A percentile compares a stretch with the other conserved stretches of the same genome.
These are phyloP conservation scores for Tachycineta bicolor DNA, from an alignment of 2,113 vertebrate species.

Conservation along the genomic window DNA sequence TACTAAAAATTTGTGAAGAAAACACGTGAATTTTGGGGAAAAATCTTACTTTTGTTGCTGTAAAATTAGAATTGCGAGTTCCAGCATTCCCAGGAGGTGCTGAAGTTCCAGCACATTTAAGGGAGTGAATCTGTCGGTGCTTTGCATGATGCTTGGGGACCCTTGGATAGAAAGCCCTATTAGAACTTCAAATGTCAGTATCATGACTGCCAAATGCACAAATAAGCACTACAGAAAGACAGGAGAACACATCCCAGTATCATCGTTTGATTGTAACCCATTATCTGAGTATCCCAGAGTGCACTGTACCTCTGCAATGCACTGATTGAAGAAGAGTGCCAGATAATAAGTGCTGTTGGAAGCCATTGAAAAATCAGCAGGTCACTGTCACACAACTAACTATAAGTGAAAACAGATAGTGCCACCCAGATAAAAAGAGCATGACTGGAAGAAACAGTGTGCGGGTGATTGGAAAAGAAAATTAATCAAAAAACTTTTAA, in stretches of 20 bases:
- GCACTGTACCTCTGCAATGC: not conserved
- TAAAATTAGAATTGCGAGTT: not conserved
- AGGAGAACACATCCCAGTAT: not conserved
- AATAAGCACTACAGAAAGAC: not conserved
- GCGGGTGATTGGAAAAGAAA: not conserved
- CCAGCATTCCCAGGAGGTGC: not conserved
- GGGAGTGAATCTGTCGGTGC: not conserved
- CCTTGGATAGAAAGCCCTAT: not conserved
- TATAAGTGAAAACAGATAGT: constrained; percentile 17
- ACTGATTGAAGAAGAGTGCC: constrained; percentile 36
- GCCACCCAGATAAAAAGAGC: not conserved
- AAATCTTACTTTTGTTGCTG: not conserved
- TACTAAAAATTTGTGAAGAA: not conserved
- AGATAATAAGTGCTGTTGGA: constrained; percentile 22
- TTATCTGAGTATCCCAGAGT: not conserved
- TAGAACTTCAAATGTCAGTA: not conserved
- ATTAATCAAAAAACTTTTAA: not conserved
- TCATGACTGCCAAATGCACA: not conserved
- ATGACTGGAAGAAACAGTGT: not conserved
- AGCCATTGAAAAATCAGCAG: constrained; percentile 42
- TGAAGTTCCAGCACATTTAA: not conserved
- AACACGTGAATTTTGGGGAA: not conserved
- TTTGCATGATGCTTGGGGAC: not conserved
- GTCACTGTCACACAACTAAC: not conserved
- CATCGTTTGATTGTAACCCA: not conserved